These are phyloP conservation scores for Ictidomys tridecemlineatus DNA, from an alignment of 2,113 vertebrate species.

Conservation along the genomic window DNA sequence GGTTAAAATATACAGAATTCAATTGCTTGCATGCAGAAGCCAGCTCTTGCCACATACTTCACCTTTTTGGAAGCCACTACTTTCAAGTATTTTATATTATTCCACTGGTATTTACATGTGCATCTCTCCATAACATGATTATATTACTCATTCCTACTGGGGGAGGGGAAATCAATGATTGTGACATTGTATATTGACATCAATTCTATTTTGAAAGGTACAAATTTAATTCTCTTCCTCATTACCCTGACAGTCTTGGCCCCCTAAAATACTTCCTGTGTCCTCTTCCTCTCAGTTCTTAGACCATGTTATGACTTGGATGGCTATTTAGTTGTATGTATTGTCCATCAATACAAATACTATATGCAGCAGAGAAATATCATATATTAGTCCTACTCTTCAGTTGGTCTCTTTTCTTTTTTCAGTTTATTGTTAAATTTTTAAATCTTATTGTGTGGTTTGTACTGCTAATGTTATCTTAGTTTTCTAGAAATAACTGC, in stretches of 20 bases:
- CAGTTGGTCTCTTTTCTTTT: background rate
- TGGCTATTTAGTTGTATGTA: background rate
- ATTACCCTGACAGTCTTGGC: background rate
- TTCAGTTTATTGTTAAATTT: background rate
- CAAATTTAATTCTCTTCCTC: background rate
- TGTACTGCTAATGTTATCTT: background rate
- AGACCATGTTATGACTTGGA: background rate
- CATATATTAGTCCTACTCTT: background rate
- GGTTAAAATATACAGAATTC: background rate
- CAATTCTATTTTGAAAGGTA: background rate
- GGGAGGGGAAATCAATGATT: background rate
- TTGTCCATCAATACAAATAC: background rate
- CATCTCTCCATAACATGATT: background rate
- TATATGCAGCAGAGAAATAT: background rate
- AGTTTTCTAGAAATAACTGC: background rate
- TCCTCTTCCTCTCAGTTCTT: background rate
- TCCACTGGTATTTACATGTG: background rate
- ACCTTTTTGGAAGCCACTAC: background rate
- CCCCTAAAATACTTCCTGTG: background rate
- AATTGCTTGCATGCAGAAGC: background rate
- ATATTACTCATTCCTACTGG: background rate
- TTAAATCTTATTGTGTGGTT: background rate
- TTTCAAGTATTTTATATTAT: background rate
- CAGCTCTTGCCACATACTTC: background rate
- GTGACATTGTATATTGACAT: background rate